Conservation (phyloP, 2,113 vertebrate genomes). For the Indri indri region DNA sequence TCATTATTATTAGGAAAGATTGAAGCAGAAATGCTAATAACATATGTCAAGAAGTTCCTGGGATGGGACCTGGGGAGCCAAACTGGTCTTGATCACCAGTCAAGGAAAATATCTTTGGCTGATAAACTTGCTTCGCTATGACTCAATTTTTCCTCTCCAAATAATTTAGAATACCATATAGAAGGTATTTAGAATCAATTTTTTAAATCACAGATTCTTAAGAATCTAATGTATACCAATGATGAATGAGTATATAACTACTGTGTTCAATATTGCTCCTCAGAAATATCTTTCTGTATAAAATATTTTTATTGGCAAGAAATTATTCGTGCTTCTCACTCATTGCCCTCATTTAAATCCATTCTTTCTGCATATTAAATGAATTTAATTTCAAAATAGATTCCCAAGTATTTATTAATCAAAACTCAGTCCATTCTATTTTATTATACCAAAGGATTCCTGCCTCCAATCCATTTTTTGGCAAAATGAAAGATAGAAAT, state of each 20-base stretch:
- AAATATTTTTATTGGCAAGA: conserved; percentile 9
- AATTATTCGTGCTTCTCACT: neutral
- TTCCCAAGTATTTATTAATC: neutral
- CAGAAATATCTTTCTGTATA: neutral
- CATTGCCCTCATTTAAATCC: neutral
- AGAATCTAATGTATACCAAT: neutral
- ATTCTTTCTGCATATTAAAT: neutral
- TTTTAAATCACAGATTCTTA: neutral
- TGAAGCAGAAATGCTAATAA: neutral
- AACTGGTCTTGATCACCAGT: neutral
- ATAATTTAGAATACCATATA: neutral
- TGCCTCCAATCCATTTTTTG: neutral
- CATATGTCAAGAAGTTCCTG: neutral
- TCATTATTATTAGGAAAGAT: neutral
- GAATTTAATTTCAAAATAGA: conserved; percentile 9
- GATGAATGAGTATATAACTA: neutral
- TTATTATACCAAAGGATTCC: neutral
- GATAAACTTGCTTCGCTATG: neutral
- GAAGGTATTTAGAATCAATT: neutral
- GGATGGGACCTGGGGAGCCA: neutral
- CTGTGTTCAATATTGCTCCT: neutral
- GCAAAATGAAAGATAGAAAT: neutral
- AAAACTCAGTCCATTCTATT: neutral
- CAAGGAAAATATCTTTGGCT: neutral
- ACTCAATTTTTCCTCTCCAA: neutral